Percentiles rank a stretch among this genome's conserved stretches.
phyloP scores from a whole-genome alignment of 92 coral and sea anemone species.

The Blastomussa wellsi region DNA sequence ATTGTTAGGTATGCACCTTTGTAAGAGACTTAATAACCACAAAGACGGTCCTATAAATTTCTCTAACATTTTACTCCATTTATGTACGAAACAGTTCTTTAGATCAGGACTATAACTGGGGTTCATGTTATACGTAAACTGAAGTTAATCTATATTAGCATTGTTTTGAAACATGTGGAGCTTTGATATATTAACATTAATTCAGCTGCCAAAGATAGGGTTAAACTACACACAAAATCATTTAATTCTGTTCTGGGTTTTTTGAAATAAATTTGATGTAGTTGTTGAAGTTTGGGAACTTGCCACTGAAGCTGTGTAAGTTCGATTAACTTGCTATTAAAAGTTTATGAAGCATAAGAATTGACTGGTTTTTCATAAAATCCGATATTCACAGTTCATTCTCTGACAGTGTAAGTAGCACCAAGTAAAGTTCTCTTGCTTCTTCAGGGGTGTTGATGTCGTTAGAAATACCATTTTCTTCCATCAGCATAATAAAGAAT shows the following conservation, averaged over 20 bases:
- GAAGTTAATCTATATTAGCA: background rate
- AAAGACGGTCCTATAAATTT: too few species aligned
- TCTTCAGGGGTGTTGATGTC: slow-evolving; percentile 23
- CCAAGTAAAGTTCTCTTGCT: slow-evolving; percentile 20
- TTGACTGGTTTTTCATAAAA: background rate
- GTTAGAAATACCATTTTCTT: slow-evolving; percentile 35
- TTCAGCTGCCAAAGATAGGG: slow-evolving; percentile 13
- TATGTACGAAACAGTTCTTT: background rate
- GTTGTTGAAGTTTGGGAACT: background rate
- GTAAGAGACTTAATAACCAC: background rate
- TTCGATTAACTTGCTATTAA: background rate
- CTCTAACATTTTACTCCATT: background rate
- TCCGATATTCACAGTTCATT: background rate
- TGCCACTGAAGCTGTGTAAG: background rate
- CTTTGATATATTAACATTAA: slow-evolving; percentile 4
- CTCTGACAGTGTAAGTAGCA: slow-evolving; percentile 17
- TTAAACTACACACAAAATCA: background rate
- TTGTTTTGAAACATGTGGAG: background rate
- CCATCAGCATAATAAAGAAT: slow-evolving; percentile 33
- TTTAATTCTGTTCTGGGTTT: background rate
- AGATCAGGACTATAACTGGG: background rate
- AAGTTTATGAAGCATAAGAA: background rate
- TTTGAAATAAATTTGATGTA: background rate
- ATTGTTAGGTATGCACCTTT: slow-evolving; percentile 1
- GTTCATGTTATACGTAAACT: background rate